A percentile compares a stretch with the other conserved stretches of the same genome.
Evolutionary conservation across 2,797 vertebrate species (phyloP).

Genomic region (Amblyraja radiata): DNA sequence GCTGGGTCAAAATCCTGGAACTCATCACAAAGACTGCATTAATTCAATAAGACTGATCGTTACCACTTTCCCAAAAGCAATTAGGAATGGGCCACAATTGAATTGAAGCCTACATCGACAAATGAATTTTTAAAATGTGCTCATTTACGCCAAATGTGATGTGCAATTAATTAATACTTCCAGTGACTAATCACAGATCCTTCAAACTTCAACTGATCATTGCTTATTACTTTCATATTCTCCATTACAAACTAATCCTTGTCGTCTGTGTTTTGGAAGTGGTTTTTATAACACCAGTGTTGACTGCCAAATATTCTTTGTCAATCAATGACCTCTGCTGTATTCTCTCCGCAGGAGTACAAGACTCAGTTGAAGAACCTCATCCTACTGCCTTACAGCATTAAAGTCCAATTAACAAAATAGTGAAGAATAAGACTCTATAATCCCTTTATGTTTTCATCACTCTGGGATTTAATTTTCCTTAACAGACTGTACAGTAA

Average conservation of each 20-base stretch:
- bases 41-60: too few relatives aligned
- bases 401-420: constrained; percentile 11
- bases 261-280: neutral
- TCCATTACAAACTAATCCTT: neutral
- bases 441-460: constrained; percentile 19
- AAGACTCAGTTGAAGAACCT: neutral
- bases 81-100: too few relatives aligned
- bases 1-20: too few relatives aligned
- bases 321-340: neutral
- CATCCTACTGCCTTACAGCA: neutral
- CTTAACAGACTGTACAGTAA: neutral
- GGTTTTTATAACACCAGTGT: neutral
- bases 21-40: too few relatives aligned
- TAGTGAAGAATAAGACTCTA: neutral
- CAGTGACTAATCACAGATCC: neutral
- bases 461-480: constrained; percentile 18
- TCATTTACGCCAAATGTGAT: neutral
- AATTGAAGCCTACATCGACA: too few relatives aligned
- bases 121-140: too few relatives aligned
- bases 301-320: neutral
- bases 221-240: neutral
- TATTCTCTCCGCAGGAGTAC: neutral
- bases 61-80: too few relatives aligned
- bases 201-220: neutral
- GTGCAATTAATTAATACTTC: neutral